Evolutionary conservation across 2,888 invertebrate genomes (phyloP), one percentile per base, ranked within the genome.

Genomic region (Drosophila nr. medialis): DNA sequence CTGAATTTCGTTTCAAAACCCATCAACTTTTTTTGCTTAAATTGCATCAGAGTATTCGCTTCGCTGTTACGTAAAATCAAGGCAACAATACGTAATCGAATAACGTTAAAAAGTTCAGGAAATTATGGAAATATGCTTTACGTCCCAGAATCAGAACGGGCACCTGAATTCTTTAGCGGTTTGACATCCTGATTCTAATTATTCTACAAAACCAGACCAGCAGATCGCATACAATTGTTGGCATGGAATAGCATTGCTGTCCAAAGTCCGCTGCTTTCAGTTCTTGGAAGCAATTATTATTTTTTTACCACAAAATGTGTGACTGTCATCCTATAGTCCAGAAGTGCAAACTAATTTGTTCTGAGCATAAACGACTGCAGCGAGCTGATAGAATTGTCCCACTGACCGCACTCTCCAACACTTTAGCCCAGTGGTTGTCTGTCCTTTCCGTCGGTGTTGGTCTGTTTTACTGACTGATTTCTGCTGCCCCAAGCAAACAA

Each of bases 401-500:
- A 18, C 29, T 60, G 60, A 55, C 38, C 38, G 55, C 36, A 38
- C 32, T 13, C 5, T 5, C 10, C n/a, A 24, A 7, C 21, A 4
- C 34, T 24, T 4, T 59, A 21, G 29, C 21, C 34, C 42, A 5
- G 29, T 21, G 60, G 27, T 27, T 45, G 27, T 18, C 40, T n/a
- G 18, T 4, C 54, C 45, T 40, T 40, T 21, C 42, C 13, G 45
- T 7, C 21, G 42, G 13, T 24, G 1, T 7, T 36, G 48, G 29
- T 27, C 53, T 30, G 32, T 11, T 54, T 54, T 13, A 24, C 58
- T 54, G 60, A 29, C 56, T 55, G 45, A 50, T 68, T 48, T 42
- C 27, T 42, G 38, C 24, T 50, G 42, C 36, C 36, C 13, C 36
- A 60, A 42, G 62, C 66, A 74, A 74, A 74, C 60, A 78, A 75